Evolutionary conservation across 2,888 invertebrate species (phyloP).

Genomic region (Lithophane leautieri): DNA sequence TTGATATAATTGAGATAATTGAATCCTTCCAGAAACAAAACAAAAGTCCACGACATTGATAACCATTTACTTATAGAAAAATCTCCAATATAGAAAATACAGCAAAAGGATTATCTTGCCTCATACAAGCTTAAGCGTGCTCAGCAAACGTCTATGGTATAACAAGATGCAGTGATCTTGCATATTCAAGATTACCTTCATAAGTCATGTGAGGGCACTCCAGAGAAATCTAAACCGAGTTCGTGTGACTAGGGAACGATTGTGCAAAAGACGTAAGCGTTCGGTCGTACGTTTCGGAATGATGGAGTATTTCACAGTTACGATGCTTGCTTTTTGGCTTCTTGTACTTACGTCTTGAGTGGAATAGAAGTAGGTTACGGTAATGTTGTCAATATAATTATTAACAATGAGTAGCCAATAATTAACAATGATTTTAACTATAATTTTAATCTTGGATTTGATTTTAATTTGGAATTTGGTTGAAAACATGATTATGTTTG

Average conservation of each 20-base stretch:
- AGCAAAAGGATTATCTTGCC: not conserved
- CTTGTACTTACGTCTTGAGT: not conserved
- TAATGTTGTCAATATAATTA: too few relatives aligned
- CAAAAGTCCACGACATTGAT: not conserved
- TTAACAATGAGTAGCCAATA: too few relatives aligned
- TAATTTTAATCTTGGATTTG: too few relatives aligned
- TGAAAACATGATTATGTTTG: too few relatives aligned
- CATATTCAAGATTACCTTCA: constrained; percentile 59
- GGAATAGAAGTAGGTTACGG: not conserved
- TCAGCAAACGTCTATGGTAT: constrained; percentile 25
- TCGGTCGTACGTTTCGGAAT: constrained; percentile 37
- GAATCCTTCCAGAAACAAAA: constrained; percentile 3
- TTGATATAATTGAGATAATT: not conserved
- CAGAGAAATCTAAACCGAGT: constrained; percentile 51
- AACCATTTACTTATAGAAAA: not conserved
- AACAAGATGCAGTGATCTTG: constrained; percentile 53
- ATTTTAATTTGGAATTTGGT: too few relatives aligned
- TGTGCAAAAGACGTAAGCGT: constrained; percentile 35
- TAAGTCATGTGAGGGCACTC: constrained; percentile 51
- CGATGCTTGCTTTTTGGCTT: not conserved
- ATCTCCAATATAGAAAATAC: not conserved
- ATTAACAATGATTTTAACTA: too few relatives aligned
- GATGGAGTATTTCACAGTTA: constrained; percentile 20
- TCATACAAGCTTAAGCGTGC: constrained; percentile 16
- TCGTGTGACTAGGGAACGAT: constrained; percentile 45